Evolutionary conservation across 35 echinoderm and acorn worm species (phyloP).

Genomic region (Lytechinus variegatus): DNA sequence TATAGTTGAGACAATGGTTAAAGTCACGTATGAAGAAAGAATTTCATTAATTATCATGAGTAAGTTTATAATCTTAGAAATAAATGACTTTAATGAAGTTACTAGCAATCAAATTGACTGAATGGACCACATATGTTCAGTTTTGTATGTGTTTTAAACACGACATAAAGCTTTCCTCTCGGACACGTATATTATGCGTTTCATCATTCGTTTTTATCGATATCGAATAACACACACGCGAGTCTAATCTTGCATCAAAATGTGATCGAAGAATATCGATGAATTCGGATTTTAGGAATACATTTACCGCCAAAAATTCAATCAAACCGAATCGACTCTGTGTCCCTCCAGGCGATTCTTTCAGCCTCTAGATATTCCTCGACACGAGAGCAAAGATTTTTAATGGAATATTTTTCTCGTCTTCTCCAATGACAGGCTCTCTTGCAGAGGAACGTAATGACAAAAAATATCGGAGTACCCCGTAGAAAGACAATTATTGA

Average conservation of each 20-base stretch:
- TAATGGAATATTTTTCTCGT: conserved; percentile 14
- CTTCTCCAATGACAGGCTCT: neutral
- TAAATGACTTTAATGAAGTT: no score
- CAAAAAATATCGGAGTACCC: neutral
- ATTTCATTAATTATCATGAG: no score
- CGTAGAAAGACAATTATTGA: neutral
- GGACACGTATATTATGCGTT: neutral
- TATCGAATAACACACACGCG: neutral
- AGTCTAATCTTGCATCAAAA: neutral
- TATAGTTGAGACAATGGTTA: no score
- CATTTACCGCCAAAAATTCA: conserved; percentile 2
- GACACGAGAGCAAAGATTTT: conserved; percentile 13
- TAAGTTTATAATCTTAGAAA: no score
- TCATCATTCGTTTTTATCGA: neutral
- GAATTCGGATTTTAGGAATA: neutral
- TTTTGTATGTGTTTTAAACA: no score
- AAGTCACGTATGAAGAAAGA: no score
- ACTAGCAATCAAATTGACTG: no score
- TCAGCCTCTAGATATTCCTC: neutral
- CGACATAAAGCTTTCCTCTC: no score
- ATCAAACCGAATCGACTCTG: neutral
- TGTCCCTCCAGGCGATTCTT: neutral
- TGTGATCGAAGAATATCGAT: neutral
- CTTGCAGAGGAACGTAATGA: neutral
- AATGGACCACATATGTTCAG: no score